Percentiles rank a stretch among this genome's conserved stretches.
Conservation (phyloP, 1,140 invertebrate genomes). For the Monochamus saltuarius region DNA sequence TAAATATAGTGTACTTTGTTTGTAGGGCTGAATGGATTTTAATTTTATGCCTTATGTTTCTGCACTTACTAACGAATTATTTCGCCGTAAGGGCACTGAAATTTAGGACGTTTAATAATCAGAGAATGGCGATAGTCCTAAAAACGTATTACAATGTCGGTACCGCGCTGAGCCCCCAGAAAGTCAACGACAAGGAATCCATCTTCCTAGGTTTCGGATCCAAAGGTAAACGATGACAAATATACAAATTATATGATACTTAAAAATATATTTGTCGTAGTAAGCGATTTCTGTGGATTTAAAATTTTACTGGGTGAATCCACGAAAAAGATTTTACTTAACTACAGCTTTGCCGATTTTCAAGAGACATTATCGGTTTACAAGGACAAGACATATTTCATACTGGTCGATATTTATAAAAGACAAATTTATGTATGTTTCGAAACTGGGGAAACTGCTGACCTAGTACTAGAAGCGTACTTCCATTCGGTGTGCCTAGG, state of each 20-base stretch:
- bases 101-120: constrained; percentile 78
- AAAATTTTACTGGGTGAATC: constrained; percentile 57
- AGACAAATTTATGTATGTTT: constrained; percentile 55
- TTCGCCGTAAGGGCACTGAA: constrained; percentile 73
- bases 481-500: constrained; percentile 56
- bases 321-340: constrained; percentile 54
- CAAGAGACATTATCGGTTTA: constrained; percentile 49
- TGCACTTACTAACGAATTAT: constrained; percentile 88
- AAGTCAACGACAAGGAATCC: constrained; percentile 62
- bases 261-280: constrained; percentile 51
- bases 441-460: constrained; percentile 48
- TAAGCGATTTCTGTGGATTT: constrained; percentile 55
- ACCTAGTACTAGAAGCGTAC: constrained; percentile 57
- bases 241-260: too few species aligned
- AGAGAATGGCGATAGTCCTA: constrained; percentile 69
- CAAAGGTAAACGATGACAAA: constrained; percentile 46
- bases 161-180: constrained; percentile 53
- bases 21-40: constrained; percentile 67
- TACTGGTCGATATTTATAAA: constrained; percentile 52
- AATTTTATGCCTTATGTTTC: constrained; percentile 70
- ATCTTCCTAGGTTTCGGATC: constrained; percentile 57
- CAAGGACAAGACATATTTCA: constrained; percentile 53
- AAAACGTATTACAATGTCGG: constrained; percentile 60
- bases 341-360: constrained; percentile 46
- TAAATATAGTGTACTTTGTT: constrained; percentile 10